Evolutionary conservation across 2,797 vertebrate genomes (phyloP).

Genomic region (Toxotes lorentzi): DNA sequence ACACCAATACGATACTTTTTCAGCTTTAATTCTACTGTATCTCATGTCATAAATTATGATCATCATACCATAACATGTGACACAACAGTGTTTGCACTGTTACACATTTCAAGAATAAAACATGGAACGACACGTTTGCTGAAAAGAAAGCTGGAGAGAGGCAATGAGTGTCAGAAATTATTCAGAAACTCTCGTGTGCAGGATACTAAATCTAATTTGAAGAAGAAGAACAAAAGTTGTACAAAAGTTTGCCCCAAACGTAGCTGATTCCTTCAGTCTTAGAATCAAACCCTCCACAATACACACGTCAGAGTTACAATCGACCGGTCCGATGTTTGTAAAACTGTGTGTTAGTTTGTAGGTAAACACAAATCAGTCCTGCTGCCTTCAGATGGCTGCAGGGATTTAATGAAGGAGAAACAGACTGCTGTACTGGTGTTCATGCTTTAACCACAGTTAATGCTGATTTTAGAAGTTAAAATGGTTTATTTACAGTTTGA

Average conservation of each 20-base stretch:
- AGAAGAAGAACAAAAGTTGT: not conserved
- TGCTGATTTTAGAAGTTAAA: not conserved
- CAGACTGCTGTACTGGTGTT: not conserved
- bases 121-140: too few relatives aligned
- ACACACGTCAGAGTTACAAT: too few relatives aligned
- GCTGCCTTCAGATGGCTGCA: not conserved
- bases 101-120: too few relatives aligned
- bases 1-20: not conserved
- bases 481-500: not conserved
- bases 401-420: not conserved
- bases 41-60: not conserved
- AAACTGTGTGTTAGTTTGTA: too few relatives aligned
- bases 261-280: not conserved
- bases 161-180: too few relatives aligned
- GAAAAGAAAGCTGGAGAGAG: too few relatives aligned
- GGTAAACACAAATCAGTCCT: too few relatives aligned
- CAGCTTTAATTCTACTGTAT: not conserved
- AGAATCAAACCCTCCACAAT: too few relatives aligned
- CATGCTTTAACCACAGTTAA: not conserved
- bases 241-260: not conserved
- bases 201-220: not conserved
- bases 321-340: too few relatives aligned
- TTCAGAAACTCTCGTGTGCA: too few relatives aligned
- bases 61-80: not conserved
- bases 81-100: not conserved